Evolutionary conservation across 2,888 invertebrate species (phyloP).

Genomic region (Mesoligia furuncula): DNA sequence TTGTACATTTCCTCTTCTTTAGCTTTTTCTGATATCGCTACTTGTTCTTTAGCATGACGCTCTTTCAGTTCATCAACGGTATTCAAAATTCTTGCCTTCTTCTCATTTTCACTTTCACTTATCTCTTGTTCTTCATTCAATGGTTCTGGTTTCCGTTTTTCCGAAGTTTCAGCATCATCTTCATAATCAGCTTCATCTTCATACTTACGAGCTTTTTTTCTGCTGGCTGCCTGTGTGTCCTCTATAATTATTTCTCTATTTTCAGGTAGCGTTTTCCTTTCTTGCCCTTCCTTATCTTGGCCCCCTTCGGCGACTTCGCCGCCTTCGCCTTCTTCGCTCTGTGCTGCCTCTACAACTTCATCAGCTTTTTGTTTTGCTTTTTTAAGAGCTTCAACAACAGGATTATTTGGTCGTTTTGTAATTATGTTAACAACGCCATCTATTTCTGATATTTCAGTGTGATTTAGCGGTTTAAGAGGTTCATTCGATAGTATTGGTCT

Average conservation of each 20-base stretch:
- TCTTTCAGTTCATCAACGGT: constrained; percentile 84
- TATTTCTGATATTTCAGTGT: constrained; percentile 78
- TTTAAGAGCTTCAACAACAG: constrained; percentile 67
- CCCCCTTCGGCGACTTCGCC: constrained; percentile 43
- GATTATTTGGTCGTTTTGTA: constrained; percentile 68
- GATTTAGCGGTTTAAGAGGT: constrained; percentile 64
- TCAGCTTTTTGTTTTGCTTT: constrained; percentile 51
- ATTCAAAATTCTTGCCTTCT: constrained; percentile 80
- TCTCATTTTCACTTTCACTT: constrained; percentile 78
- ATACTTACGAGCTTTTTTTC: constrained; percentile 46
- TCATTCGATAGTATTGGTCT: constrained; percentile 68
- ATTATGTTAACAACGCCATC: constrained; percentile 83
- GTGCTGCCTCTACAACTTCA: constrained; percentile 42
- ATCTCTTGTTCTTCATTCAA: constrained; percentile 71
- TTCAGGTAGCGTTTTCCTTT: constrained; percentile 12
- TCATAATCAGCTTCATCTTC: constrained; percentile 76
- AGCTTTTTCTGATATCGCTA: constrained; percentile 79
- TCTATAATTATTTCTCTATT: background rate
- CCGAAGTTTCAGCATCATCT: constrained; percentile 63
- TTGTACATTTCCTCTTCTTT: constrained; percentile 84
- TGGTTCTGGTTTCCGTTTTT: constrained; percentile 69
- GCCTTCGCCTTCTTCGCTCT: constrained; percentile 33
- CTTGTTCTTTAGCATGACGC: constrained; percentile 83
- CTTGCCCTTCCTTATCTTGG: constrained; percentile 6
- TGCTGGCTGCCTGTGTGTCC: background rate